These are phyloP conservation scores for Caradrina clavipalpis DNA, from an alignment of 2,888 invertebrate species.

Conservation along the genomic window DNA sequence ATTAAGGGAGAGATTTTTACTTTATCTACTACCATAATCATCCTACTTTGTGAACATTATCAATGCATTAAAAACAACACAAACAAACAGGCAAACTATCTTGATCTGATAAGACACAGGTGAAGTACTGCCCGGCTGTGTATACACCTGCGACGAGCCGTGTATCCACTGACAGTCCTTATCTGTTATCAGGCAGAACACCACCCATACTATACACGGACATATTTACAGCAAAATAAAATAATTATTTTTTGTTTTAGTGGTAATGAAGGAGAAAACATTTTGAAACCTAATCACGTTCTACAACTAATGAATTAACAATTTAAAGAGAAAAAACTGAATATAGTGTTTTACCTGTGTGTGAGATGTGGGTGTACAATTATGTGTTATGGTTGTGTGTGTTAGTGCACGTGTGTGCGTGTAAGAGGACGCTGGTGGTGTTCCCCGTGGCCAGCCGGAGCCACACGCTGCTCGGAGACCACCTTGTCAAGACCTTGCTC, in stretches of 20 bases:
- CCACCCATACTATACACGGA: neutral
- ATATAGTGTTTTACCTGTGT: too few relatives aligned
- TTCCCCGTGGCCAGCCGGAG: slow-evolving; percentile 72
- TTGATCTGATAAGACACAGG: slow-evolving; percentile 38
- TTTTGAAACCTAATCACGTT: neutral
- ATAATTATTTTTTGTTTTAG: neutral
- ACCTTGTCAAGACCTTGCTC: slow-evolving; percentile 69
- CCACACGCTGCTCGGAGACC: slow-evolving; percentile 73
- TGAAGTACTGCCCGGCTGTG: neutral
- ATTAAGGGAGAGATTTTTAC: neutral
- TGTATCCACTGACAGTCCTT: slow-evolving; percentile 25
- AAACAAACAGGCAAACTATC: slow-evolving; percentile 19
- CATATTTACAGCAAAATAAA: neutral
- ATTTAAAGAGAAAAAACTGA: neutral
- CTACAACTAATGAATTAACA: neutral
- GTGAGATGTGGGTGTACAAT: slow-evolving; percentile 29
- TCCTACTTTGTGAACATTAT: neutral
- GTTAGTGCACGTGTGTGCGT: slow-evolving; percentile 41
- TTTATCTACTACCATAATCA: slow-evolving; percentile 10
- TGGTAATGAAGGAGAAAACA: neutral
- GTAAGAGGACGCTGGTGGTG: slow-evolving; percentile 68
- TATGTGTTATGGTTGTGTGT: slow-evolving; percentile 49
- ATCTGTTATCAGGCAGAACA: slow-evolving; percentile 14
- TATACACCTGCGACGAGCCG: neutral
- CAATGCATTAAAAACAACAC: slow-evolving; percentile 9